phyloP scores from a whole-genome alignment of 2,888 invertebrate genomes.

The Apamea sordens region DNA sequence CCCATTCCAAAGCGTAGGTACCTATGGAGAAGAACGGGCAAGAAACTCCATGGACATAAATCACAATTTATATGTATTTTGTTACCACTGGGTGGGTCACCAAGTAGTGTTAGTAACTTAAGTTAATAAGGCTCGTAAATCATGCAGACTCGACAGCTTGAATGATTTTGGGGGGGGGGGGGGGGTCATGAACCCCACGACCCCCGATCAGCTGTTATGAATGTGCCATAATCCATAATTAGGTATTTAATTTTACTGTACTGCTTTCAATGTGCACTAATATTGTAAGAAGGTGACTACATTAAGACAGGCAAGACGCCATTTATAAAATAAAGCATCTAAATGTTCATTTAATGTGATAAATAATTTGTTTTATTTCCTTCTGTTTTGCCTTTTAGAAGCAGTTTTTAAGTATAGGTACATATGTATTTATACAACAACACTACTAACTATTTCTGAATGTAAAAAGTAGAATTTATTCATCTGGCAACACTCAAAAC shows the following conservation, averaged over 20 bases:
- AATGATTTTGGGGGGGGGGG: too few species aligned
- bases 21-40: too few species aligned
- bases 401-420: neutral
- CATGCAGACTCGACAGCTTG: too few species aligned
- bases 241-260: slow-evolving; percentile 13
- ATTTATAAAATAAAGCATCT: slow-evolving; percentile 27
- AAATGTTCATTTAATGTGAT: slow-evolving; percentile 24
- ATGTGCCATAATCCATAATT: slow-evolving; percentile 10
- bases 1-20: too few species aligned
- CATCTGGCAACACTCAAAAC: neutral
- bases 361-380: slow-evolving; percentile 20
- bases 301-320: neutral
- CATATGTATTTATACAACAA: neutral
- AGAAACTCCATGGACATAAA: too few species aligned
- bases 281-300: neutral
- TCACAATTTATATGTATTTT: neutral
- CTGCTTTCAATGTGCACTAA: slow-evolving; percentile 12
- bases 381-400: neutral
- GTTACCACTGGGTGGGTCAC: neutral
- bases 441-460: neutral
- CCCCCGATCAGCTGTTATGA: neutral
- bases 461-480: neutral
- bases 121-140: too few species aligned
- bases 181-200: too few species aligned
- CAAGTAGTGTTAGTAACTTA: too few species aligned